phyloP scores from a whole-genome alignment of 2,113 vertebrate genomes.

The Nyctibius bracteatus region DNA sequence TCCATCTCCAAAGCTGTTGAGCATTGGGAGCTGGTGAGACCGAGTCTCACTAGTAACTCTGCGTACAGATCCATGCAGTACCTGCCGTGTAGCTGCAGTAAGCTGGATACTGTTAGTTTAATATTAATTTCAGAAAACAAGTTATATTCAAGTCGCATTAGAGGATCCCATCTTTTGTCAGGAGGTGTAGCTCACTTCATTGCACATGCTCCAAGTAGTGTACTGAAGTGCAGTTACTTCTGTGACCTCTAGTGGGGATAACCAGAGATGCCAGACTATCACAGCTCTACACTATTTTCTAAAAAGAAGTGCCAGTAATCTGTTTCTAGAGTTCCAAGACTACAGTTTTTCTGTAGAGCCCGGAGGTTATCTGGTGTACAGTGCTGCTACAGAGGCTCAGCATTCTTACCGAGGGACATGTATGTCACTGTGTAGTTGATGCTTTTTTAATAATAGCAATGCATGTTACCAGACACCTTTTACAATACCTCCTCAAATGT shows the following conservation, averaged over 20 bases:
- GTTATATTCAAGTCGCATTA: not conserved
- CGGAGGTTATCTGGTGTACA: not conserved
- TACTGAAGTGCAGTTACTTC: not conserved
- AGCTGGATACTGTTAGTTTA: not conserved
- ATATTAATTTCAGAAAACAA: not conserved
- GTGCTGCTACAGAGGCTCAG: not conserved
- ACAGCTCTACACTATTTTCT: not conserved
- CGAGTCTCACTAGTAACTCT: not conserved
- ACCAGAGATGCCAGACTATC: not conserved
- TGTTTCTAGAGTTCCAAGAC: not conserved
- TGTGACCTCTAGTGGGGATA: conserved; percentile 34
- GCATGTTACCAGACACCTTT: not conserved
- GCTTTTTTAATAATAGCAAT: not conserved
- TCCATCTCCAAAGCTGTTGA: not conserved
- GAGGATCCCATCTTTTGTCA: not conserved
- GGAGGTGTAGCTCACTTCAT: not conserved
- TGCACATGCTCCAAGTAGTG: not conserved
- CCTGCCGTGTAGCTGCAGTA: not conserved
- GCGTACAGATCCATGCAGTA: no score
- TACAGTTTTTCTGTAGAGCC: not conserved
- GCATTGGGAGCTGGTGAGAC: not conserved
- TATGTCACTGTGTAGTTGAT: not conserved
- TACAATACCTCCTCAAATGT: not conserved
- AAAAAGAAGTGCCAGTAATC: not conserved
- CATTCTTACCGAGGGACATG: not conserved